Percentiles rank a stretch among this genome's conserved stretches.
These are phyloP conservation scores for Itoplectis maculator DNA, from an alignment of 2,888 invertebrate species.

Conservation along the genomic window DNA sequence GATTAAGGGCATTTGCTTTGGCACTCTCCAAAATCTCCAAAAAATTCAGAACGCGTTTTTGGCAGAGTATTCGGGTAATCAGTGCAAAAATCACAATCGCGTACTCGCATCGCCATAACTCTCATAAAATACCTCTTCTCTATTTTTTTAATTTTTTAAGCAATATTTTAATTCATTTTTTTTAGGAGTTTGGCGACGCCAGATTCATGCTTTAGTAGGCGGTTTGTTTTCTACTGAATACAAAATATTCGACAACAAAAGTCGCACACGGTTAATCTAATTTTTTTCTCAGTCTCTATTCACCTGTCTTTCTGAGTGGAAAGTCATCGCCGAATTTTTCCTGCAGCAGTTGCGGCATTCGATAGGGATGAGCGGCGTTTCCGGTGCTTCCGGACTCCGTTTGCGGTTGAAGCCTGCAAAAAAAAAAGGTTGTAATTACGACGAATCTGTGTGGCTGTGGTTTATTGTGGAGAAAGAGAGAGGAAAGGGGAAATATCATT, in stretches of 20 bases:
- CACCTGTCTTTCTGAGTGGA: conserved; percentile 97
- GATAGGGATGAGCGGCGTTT: conserved; percentile 89
- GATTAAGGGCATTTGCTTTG: conserved; percentile 55
- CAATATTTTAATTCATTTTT: conserved; percentile 8
- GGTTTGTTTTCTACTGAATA: conserved; percentile 53
- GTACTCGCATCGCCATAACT: conserved; percentile 57
- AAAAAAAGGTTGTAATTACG: conserved; percentile 15
- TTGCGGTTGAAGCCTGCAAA: conserved; percentile 81
- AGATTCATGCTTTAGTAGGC: conserved; percentile 65
- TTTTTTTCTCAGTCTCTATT: conserved; percentile 73
- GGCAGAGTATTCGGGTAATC: conserved; percentile 17
- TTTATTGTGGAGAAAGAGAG: conserved; percentile 12
- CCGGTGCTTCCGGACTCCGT: conserved; percentile 80
- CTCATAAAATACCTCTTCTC: conserved; percentile 55
- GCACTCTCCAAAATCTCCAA: conserved; percentile 44
- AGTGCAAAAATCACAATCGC: conserved; percentile 43
- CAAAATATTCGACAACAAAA: conserved; percentile 50
- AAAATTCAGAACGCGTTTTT: conserved; percentile 34
- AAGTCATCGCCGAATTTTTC: conserved; percentile 91
- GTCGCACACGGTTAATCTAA: conserved; percentile 42
- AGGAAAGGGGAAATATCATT: conserved; percentile 52
- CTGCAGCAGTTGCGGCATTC: conserved; percentile 88
- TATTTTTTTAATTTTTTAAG: conserved; percentile 39
- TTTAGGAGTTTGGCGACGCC: conserved; percentile 58
- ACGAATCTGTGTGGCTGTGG: background rate